Evolutionary conservation across 2,888 invertebrate species (phyloP).

Genomic region (Agapostemon virescens): DNA sequence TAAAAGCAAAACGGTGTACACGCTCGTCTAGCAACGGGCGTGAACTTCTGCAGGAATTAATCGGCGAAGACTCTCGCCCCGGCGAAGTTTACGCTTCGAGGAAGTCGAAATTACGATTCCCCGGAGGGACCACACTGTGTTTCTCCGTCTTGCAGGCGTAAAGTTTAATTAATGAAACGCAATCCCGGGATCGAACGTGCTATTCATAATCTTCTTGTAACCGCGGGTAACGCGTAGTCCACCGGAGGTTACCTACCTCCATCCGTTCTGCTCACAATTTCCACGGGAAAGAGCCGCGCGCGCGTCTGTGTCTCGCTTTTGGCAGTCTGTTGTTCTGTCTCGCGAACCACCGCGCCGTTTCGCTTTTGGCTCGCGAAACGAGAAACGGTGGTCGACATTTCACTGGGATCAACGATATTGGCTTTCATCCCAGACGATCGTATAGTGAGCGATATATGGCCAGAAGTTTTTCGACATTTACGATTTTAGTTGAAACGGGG

Average conservation of each 20-base stretch:
- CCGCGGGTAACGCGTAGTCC: not conserved
- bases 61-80: conserved; percentile 16
- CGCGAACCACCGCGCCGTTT: not conserved
- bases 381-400: not conserved
- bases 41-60: conserved; percentile 45
- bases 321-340: not conserved
- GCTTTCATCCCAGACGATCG: not conserved
- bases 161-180: conserved; percentile 48
- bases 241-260: not conserved
- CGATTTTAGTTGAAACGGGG: not conserved
- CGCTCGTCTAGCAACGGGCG: conserved; percentile 18
- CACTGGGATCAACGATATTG: not conserved
- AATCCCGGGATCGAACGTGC: conserved; percentile 32
- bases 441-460: not conserved
- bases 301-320: not conserved
- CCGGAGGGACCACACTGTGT: not conserved
- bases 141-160: not conserved
- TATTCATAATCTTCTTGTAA: conserved; percentile 28
- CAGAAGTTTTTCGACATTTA: not conserved
- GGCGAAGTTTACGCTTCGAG: conserved; percentile 21
- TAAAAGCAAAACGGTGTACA: conserved; percentile 50
- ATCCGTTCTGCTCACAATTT: not conserved
- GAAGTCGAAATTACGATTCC: conserved; percentile 45
- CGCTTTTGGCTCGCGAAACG: not conserved
- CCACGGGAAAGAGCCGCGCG: not conserved